phyloP scores from a whole-genome alignment of 2,797 vertebrate genomes.

The Gambusia yucatana region DNA sequence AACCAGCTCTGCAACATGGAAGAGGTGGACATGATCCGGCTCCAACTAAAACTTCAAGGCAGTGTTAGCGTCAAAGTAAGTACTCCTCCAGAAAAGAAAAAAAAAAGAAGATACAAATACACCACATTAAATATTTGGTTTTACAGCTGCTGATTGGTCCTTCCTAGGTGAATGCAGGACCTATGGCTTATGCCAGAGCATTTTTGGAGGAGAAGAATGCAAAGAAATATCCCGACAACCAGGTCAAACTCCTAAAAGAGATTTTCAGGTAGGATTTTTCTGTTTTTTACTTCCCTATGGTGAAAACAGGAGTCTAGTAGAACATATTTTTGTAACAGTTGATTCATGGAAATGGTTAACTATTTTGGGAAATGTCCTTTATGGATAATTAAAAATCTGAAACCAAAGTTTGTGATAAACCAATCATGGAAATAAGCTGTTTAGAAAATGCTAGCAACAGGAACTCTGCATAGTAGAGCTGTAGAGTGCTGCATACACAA shows the following conservation, averaged over 20 bases:
- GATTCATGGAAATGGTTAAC: neutral
- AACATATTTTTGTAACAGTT: neutral
- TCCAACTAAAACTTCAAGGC: slow-evolving; percentile 97
- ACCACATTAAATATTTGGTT: neutral
- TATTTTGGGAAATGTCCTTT: neutral
- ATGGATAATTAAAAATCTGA: no score
- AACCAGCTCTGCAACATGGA: slow-evolving; percentile 94
- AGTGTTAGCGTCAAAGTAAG: slow-evolving; percentile 96
- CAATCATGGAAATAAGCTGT: neutral
- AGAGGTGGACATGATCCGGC: slow-evolving; percentile 98
- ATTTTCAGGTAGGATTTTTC: slow-evolving; percentile 90
- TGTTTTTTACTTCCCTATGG: neutral
- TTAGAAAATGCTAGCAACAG: neutral
- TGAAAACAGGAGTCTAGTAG: neutral
- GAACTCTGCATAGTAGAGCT: no score
- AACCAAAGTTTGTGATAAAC: no score
- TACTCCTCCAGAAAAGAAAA: neutral
- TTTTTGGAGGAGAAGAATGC: slow-evolving; percentile 98
- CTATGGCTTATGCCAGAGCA: slow-evolving; percentile 97
- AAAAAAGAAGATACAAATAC: neutral
- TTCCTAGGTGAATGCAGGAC: slow-evolving; percentile 93
- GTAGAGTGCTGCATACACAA: no score
- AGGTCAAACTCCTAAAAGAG: slow-evolving; percentile 96
- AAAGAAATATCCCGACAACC: slow-evolving; percentile 98
- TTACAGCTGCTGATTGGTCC: slow-evolving; percentile 15